Evolutionary conservation across 2,888 invertebrate species (phyloP), one percentile per base, ranked within the genome.

Genomic region (Ommatoiulus sabulosus): DNA sequence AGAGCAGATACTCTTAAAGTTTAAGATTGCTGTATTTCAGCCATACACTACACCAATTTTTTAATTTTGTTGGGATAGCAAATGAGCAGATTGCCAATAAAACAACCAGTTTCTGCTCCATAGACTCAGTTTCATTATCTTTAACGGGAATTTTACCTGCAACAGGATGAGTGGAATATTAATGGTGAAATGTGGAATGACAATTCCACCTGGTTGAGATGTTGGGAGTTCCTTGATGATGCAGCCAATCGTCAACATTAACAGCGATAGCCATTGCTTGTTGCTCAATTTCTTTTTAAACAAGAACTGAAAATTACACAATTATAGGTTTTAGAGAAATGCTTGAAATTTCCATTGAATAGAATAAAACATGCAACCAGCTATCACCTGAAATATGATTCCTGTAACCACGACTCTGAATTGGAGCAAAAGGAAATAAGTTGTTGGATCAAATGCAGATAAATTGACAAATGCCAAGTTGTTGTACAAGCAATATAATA

Each of bases 371-470:
- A n/a, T n/a, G n/a, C n/a, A n/a, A n/a, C n/a, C 87, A 46, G 63
- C 2, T 20, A 91, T 92, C 94, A 97, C 97, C 95, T 98, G 98
- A 93, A 97, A 98, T 84, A 98, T 94, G 88, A 98, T 93, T 57
- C 98, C 98, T 6, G 98, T 98, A 8, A 98, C 94, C 24, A 98
- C 97, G 63, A 98, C 98, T 91, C 98, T 94, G 90, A 98, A 95
- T 92, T 98, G 98, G 8, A 98, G 93, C 84, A 98, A 93, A 89
- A 98, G 94, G 92, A 96, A 98, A 92, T 98, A 98, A 0, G 98
- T 97, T 0, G 98, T 98, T 0, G 98, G 98, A 92, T 98, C 98
- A 93, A 97, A 98, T 88, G 95, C 95, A 15, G 97, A 96, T 91
- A 98, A 94, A 93, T 98, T 98, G 88, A 97, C 94, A 93, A 98